Conservation (phyloP, 2,797 vertebrate genomes). For the Sebastes iracundus region DNA sequence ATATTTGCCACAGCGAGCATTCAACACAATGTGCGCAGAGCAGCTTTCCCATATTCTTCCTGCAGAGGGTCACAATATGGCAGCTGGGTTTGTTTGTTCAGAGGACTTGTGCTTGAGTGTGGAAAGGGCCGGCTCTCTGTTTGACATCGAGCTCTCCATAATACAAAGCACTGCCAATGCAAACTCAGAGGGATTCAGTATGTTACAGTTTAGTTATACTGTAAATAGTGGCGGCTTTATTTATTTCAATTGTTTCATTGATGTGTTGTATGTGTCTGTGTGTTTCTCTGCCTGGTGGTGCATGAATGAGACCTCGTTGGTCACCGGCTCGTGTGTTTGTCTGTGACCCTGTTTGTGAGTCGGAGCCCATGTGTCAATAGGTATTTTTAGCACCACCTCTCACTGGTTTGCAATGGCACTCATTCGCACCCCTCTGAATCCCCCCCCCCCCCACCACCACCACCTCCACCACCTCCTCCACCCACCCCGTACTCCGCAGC, state of each 20-base stretch:
- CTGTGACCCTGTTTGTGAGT: constrained; percentile 78
- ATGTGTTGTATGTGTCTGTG: neutral
- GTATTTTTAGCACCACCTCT: constrained; percentile 86
- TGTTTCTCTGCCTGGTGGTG: constrained; percentile 41
- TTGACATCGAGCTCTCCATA: constrained; percentile 22
- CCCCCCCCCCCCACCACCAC: constrained; percentile 23
- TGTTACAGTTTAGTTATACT: constrained; percentile 6
- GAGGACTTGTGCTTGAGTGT: constrained; percentile 33
- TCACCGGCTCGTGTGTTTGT: constrained; percentile 66
- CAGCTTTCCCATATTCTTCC: constrained; percentile 49
- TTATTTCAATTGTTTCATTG: neutral
- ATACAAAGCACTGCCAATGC: constrained; percentile 38
- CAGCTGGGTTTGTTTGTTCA: constrained; percentile 65
- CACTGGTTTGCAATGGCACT: constrained; percentile 84
- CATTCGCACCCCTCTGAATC: constrained; percentile 72
- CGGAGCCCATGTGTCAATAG: constrained; percentile 81
- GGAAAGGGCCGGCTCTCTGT: constrained; percentile 39
- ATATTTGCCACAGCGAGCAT: constrained; percentile 42
- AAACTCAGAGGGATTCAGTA: constrained; percentile 10
- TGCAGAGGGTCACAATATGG: constrained; percentile 51
- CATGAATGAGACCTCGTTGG: constrained; percentile 63
- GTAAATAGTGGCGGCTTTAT: neutral
- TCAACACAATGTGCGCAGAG: constrained; percentile 43
- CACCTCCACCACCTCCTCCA: constrained; percentile 1
- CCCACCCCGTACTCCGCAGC: constrained; percentile 29